Percentiles rank a stretch among this genome's conserved stretches.
phyloP scores from a whole-genome alignment of 1,140 invertebrate species.

The Hetaerina americana region DNA sequence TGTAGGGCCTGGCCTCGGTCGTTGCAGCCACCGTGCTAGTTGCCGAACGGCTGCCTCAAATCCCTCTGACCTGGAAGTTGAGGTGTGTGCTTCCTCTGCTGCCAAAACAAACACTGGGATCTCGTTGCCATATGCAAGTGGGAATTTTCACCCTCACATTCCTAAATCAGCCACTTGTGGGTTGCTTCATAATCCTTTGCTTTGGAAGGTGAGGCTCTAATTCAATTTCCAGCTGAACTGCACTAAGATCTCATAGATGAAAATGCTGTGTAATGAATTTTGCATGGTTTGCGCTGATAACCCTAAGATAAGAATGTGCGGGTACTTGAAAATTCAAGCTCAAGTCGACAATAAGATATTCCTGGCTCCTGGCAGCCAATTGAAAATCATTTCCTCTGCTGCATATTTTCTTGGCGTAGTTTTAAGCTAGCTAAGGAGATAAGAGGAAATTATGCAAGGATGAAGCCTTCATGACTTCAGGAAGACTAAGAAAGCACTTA shows the following conservation, averaged over 20 bases:
- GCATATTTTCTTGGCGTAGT: no score
- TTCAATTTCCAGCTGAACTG: background rate
- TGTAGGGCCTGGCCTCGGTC: conserved; percentile 6
- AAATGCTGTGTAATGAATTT: background rate
- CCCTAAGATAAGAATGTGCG: background rate
- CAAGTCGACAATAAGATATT: no score
- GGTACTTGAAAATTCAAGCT: background rate
- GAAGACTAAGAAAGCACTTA: no score
- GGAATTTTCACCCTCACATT: conserved; percentile 31
- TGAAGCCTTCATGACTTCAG: no score
- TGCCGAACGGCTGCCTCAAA: conserved; percentile 21
- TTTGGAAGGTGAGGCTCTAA: conserved; percentile 48
- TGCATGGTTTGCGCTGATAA: background rate
- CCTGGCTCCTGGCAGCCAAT: no score
- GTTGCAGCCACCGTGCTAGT: conserved; percentile 8
- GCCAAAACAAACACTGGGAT: conserved; percentile 24
- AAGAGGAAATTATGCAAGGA: no score
- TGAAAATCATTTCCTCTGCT: no score
- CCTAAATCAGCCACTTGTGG: conserved; percentile 51
- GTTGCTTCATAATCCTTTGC: conserved; percentile 48
- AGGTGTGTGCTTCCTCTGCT: conserved; percentile 22
- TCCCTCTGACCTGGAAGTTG: conserved; percentile 20
- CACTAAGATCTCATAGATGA: background rate
- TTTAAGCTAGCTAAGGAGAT: no score
- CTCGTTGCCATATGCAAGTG: conserved; percentile 41